Evolutionary conservation across 2,888 invertebrate species (phyloP).

Genomic region (Dryomyza anilis): DNA sequence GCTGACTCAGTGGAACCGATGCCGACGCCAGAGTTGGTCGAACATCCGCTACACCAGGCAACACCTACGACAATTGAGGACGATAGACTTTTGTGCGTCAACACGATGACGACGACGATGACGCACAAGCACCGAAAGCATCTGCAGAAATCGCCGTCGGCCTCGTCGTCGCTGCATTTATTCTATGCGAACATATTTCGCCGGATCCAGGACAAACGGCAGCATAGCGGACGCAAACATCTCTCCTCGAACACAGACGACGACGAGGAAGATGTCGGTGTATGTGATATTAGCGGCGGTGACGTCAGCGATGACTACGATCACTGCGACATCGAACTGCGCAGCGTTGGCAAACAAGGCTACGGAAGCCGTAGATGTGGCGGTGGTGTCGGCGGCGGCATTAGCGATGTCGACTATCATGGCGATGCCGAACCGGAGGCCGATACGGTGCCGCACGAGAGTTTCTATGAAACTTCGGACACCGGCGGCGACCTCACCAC

Average conservation of each 20-base stretch:
- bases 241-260: slow-evolving; percentile 51
- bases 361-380: background rate
- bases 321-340: slow-evolving; percentile 46
- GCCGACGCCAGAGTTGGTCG: slow-evolving; percentile 2
- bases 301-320: slow-evolving; percentile 56
- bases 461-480: slow-evolving; percentile 60
- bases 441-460: slow-evolving; percentile 45
- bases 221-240: slow-evolving; percentile 33
- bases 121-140: slow-evolving; percentile 27
- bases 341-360: slow-evolving; percentile 3
- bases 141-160: slow-evolving; percentile 51
- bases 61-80: background rate
- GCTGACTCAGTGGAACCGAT: slow-evolving; percentile 6
- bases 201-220: slow-evolving; percentile 41
- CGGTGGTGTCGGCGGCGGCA: background rate
- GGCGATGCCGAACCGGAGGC: slow-evolving; percentile 45
- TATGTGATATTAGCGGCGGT: slow-evolving; percentile 55
- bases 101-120: slow-evolving; percentile 11
- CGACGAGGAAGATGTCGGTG: slow-evolving; percentile 49
- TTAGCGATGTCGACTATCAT: slow-evolving; percentile 52
- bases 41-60: slow-evolving; percentile 35
- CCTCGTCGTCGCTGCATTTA: slow-evolving; percentile 49
- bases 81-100: slow-evolving; percentile 13
- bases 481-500: slow-evolving; percentile 57
- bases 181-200: slow-evolving; percentile 53